A percentile compares a stretch with the other conserved stretches of the same genome.
phyloP scores from a whole-genome alignment of 2,113 vertebrate genomes.

The Grammomys dolichurus region DNA sequence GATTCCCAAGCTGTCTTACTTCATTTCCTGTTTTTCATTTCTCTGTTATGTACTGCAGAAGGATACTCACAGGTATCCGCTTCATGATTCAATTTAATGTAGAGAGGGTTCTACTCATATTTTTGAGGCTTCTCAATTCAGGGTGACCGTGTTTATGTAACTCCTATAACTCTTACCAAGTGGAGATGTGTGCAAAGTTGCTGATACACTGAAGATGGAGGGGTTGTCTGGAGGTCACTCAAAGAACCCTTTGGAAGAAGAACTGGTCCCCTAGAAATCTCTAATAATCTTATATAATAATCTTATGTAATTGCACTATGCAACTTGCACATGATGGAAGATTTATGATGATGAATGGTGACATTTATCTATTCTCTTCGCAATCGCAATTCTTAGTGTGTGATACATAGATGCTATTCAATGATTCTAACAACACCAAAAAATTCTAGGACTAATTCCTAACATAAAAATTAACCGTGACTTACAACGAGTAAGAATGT shows the following conservation, averaged over 20 bases:
- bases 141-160: neutral
- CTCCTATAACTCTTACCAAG: neutral
- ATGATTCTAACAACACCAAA: neutral
- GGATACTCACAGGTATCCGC: neutral
- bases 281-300: neutral
- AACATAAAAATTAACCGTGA: constrained; percentile 43
- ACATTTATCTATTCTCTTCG: neutral
- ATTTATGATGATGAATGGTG: neutral
- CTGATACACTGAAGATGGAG: neutral
- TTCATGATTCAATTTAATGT: neutral
- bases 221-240: neutral
- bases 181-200: neutral
- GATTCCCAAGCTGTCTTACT: neutral
- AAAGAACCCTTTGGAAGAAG: neutral
- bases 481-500: constrained; percentile 38
- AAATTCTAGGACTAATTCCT: constrained; percentile 54
- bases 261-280: neutral
- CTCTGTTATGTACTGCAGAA: neutral
- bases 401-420: neutral
- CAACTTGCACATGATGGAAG: neutral
- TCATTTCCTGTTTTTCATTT: neutral
- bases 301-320: neutral
- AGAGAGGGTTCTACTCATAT: neutral
- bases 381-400: neutral
- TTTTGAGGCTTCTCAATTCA: neutral